Base-by-base conservation (phyloP, 2,797 vertebrate species). In the Eptatretus atami region DNA sequence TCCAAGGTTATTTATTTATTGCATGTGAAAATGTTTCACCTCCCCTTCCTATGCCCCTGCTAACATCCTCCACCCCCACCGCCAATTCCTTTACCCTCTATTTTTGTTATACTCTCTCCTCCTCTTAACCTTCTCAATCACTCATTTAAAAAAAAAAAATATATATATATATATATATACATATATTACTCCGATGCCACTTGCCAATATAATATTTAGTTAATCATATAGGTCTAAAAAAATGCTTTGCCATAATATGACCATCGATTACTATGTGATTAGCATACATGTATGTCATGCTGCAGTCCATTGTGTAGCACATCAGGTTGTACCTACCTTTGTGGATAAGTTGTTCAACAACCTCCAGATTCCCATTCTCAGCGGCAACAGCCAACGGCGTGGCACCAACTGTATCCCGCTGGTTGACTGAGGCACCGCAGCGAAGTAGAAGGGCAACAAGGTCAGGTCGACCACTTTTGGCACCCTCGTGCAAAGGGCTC, bases 401-500 rank as follows among this genome's bases (percentile, higher is more conserved):
- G 64, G 79, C 74, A 11, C 84, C 82, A 9, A 76, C 76, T 8
- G 73, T 72, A 3, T 83, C 80, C 66, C 64, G 77, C 64, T 80
- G 74, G 67, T 78, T 77, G 1, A 80, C 69, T 1, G 70, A 74
- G n/a, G 77, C 80, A 6, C 79, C 76, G 1, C 81, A 76, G 67
- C 74, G 76, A 61, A 87, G 70, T 55, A 92, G 75, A 69, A 87
- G 69, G 64, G 78, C 73, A 63, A 78, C 44, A 64, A 83, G 72
- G 25, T 84, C 82, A 52, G 67, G 71, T 61, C 69, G 70, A 25
- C 81, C 83, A n/a, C 76, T 70, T 67, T 78, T 81, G 53, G 81
- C 81, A 3, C 81, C 82, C 73, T 88, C 82, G 1, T 87, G 85
- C 71, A 82, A 71, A 6, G 80, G 79, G 1, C 80, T 84, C 83